Conservation (phyloP, 1,140 invertebrate genomes). For the Aphis gossypii region DNA sequence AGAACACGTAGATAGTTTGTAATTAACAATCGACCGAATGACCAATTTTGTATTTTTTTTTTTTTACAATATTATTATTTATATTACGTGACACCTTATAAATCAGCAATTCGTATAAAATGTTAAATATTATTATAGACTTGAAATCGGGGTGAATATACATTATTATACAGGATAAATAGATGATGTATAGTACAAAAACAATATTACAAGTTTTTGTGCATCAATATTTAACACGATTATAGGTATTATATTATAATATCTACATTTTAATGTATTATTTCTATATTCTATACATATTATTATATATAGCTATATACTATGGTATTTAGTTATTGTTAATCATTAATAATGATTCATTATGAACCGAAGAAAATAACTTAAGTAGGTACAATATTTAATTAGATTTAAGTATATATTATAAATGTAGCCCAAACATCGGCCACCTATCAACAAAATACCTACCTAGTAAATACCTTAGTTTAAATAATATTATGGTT, state of each 20-base stretch:
- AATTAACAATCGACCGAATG: neutral
- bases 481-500: neutral
- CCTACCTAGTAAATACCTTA: neutral
- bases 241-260: neutral
- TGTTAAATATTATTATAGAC: neutral
- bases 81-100: neutral
- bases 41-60: constrained; percentile 23
- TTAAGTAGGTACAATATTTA: neutral
- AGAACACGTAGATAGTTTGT: neutral
- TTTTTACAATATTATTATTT: constrained; percentile 6
- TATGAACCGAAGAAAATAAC: neutral
- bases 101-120: neutral
- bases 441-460: neutral
- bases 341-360: neutral
- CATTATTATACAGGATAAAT: neutral
- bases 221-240: neutral
- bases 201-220: neutral
- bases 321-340: neutral
- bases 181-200: neutral
- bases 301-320: neutral
- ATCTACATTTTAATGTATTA: neutral
- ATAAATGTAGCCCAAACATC: neutral
- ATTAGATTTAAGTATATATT: neutral
- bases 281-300: too few species aligned
- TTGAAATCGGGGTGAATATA: neutral